phyloP scores from a whole-genome alignment of 2,797 vertebrate genomes.

The Sorex maritimensis region DNA sequence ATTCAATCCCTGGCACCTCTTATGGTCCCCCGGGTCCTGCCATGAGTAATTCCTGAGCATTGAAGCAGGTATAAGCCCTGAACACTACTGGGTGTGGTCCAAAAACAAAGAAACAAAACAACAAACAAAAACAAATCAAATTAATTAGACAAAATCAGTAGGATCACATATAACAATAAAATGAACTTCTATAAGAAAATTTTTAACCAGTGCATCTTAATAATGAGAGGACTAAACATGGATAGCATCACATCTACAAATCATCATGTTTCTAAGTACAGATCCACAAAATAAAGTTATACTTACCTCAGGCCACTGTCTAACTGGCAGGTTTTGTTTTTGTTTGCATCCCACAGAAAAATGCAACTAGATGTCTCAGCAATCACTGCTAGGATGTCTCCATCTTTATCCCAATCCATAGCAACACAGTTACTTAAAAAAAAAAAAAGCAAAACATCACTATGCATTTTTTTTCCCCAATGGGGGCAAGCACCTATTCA shows the following conservation, averaged over 20 bases:
- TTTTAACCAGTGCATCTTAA: slow-evolving; percentile 15
- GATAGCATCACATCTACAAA: slow-evolving; percentile 51
- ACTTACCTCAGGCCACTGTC: slow-evolving; percentile 97
- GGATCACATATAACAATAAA: slow-evolving; percentile 20
- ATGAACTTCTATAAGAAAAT: slow-evolving; percentile 61
- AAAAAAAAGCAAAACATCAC: slow-evolving; percentile 73
- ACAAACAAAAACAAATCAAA: slow-evolving; percentile 24
- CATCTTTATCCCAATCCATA: slow-evolving; percentile 99
- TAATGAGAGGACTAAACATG: slow-evolving; percentile 29
- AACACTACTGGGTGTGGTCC: too few relatives aligned
- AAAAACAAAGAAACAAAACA: too few relatives aligned
- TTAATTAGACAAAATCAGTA: slow-evolving; percentile 8
- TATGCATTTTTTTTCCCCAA: slow-evolving; percentile 42
- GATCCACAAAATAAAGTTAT: slow-evolving; percentile 24
- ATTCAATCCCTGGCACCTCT: too few relatives aligned
- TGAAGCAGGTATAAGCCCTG: too few relatives aligned
- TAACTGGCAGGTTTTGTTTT: slow-evolving; percentile 96
- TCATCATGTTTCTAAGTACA: slow-evolving; percentile 60
- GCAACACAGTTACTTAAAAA: slow-evolving; percentile 92
- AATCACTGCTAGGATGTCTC: slow-evolving; percentile 96
- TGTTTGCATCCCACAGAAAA: slow-evolving; percentile 97
- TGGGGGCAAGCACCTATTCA: not conserved
- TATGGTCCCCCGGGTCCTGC: too few relatives aligned
- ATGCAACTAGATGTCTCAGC: slow-evolving; percentile 96
- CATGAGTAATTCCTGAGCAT: too few relatives aligned